Evolutionary conservation across 2,113 vertebrate species (phyloP), one percentile per base, ranked within the genome.

Genomic region (Falcunculus frontatus): DNA sequence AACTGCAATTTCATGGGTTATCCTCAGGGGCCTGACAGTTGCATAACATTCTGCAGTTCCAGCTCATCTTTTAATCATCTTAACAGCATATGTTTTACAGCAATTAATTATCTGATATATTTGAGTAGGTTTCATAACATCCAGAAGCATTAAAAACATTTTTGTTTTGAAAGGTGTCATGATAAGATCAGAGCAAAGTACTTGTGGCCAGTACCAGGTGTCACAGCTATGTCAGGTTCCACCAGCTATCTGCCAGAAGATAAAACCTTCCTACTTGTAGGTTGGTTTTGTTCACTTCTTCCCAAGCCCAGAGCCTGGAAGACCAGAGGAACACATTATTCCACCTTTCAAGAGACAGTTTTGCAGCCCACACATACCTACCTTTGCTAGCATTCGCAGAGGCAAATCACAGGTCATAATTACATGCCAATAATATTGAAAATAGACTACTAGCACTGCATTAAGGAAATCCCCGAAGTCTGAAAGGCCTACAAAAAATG

Each of bases 1-100:
- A 35, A 42, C 8, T 30, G 4, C 0, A 0, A 26, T 27, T 12
- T 44, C 63, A 29, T 22, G 6, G 3, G 4, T 41, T 41, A 57
- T 37, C 33, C 13, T 32, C 39, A 19, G 46, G 10, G 7, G 27
- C 41, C 15, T 7, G 5, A 16, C 11, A 33, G 6, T 3, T 42
- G 26, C 4, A 2, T 27, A 26, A 44, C 1, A 25, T 20, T 39
- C 26, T 47, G 65, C n/a, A 80, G 16, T 11, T 53, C 37, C 27
- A 37, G 37, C 11, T 74, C 52, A 59, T 63, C 47, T 11, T 84
- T 60, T 44, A 53, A 69, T 67, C 56, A 39, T 32, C n/a, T 11
- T 25, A 81, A 39, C 13, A 67, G 35, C 2, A 0, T 47, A 13
- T 23, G 30, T 33, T 77, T 80, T 33, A 53, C 32, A 59, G 30